Conservation (phyloP, 1,140 invertebrate species). For the Bombus cullumanus region DNA sequence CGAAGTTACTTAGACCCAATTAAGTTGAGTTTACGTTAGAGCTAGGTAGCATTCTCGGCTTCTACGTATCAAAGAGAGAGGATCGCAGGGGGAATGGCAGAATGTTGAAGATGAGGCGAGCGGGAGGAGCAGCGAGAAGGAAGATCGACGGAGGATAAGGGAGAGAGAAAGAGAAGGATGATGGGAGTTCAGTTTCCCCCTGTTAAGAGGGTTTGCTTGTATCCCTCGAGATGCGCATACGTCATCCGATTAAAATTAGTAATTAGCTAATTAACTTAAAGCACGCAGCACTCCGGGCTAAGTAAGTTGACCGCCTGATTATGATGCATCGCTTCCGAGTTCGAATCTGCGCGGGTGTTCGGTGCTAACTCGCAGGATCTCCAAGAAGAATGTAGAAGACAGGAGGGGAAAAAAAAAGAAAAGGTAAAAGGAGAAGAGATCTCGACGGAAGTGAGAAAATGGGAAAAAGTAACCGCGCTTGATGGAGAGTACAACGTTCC, state of each 20-base stretch:
- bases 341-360: conserved; percentile 51
- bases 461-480: conserved; percentile 40
- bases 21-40: conserved; percentile 62
- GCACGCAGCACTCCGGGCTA: conserved; percentile 75
- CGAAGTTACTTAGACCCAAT: conserved; percentile 76
- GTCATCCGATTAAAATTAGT: conserved; percentile 84
- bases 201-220: conserved; percentile 83
- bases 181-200: conserved; percentile 62
- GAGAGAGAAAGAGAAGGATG: conserved; percentile 33
- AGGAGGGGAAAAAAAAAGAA: rapidly evolving
- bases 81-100: conserved; percentile 12
- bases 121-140: neutral
- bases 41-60: conserved; percentile 51
- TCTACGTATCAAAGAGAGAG: conserved; percentile 56
- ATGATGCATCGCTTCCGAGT: conserved; percentile 81
- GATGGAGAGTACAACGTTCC: conserved; percentile 27
- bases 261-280: conserved; percentile 83
- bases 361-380: neutral
- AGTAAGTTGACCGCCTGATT: conserved; percentile 83
- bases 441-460: conserved; percentile 49
- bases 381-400: neutral
- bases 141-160: neutral
- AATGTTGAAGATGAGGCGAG: neutral
- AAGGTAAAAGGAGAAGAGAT: neutral
- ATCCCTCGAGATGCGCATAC: conserved; percentile 83